Percentiles rank a stretch among this genome's conserved stretches.
Evolutionary conservation across 2,888 invertebrate genomes (phyloP).

Genomic region (Dynastes hyllus): DNA sequence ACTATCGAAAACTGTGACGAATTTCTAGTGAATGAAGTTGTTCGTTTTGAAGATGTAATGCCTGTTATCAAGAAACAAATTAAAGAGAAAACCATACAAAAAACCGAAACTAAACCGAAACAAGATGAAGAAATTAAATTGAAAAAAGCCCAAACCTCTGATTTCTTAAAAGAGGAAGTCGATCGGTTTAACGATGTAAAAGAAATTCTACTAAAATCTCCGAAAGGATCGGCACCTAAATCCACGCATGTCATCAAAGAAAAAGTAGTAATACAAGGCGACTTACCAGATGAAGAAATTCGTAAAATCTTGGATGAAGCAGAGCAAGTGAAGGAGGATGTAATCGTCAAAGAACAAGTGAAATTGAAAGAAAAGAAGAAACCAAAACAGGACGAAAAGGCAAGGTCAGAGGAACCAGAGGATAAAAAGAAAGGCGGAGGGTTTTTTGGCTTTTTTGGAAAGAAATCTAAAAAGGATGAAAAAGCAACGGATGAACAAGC

Average conservation of each 20-base stretch:
- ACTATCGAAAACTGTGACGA: conserved; percentile 52
- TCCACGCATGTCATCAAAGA: conserved; percentile 36
- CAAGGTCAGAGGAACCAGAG: conserved; percentile 55
- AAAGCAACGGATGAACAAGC: conserved; percentile 6
- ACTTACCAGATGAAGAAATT: conserved; percentile 21
- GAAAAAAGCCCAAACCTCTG: conserved; percentile 58
- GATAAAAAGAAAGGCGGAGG: conserved; percentile 58
- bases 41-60: conserved; percentile 61
- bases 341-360: conserved; percentile 17
- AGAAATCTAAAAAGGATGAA: conserved; percentile 57
- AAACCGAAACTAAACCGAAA: conserved; percentile 15
- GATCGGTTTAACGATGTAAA: conserved; percentile 56
- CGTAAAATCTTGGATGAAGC: conserved; percentile 38
- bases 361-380: conserved; percentile 51
- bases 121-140: conserved; percentile 41
- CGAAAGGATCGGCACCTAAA: conserved; percentile 3
- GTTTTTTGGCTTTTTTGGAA: conserved; percentile 59
- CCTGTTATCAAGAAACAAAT: conserved; percentile 50
- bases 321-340: conserved; percentile 26
- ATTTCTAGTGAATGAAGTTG: conserved; percentile 61
- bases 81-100: neutral
- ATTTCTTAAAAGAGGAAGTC: conserved; percentile 62
- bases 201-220: conserved; percentile 40
- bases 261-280: conserved; percentile 25
- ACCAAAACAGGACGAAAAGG: conserved; percentile 66